A percentile compares a stretch with the other conserved stretches of the same genome.
Conservation (phyloP, 2,113 vertebrate genomes). For the Xyliphius kryptos region DNA sequence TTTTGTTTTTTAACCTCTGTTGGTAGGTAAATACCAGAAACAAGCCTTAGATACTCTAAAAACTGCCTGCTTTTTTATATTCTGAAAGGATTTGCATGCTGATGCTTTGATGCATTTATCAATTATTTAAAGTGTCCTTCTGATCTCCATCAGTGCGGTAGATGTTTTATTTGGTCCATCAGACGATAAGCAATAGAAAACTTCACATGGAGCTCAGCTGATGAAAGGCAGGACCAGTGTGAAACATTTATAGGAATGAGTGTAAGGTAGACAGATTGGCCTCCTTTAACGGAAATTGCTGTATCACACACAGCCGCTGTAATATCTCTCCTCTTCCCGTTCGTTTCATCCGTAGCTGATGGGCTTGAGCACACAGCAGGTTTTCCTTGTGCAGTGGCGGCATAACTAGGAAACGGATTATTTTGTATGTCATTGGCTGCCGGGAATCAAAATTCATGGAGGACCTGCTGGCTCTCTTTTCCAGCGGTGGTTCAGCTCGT, state of each 20-base stretch:
- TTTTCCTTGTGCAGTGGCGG: slow-evolving; percentile 52
- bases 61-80: too few relatives aligned
- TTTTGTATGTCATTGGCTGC: slow-evolving; percentile 47
- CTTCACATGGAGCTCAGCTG: background rate
- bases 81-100: background rate
- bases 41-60: too few relatives aligned
- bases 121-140: slow-evolving; percentile 14
- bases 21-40: too few relatives aligned
- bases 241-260: slow-evolving; percentile 45
- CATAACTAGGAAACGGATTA: slow-evolving; percentile 45
- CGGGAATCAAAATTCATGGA: slow-evolving; percentile 50
- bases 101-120: slow-evolving; percentile 11
- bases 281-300: slow-evolving; percentile 50
- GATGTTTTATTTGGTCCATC: slow-evolving; percentile 1
- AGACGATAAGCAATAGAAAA: background rate
- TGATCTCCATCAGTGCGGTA: slow-evolving; percentile 1
- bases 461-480: slow-evolving; percentile 38
- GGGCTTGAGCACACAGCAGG: slow-evolving; percentile 50
- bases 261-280: slow-evolving; percentile 50
- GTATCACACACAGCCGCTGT: slow-evolving; percentile 56
- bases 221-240: background rate
- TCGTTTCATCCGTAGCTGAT: slow-evolving; percentile 43
- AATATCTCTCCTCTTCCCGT: slow-evolving; percentile 49
- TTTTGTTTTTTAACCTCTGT: background rate
- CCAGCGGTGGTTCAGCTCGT: background rate